Evolutionary conservation across 1,140 invertebrate species (phyloP), one percentile per base, ranked within the genome.

Genomic region (Sminthurides bifidus): DNA sequence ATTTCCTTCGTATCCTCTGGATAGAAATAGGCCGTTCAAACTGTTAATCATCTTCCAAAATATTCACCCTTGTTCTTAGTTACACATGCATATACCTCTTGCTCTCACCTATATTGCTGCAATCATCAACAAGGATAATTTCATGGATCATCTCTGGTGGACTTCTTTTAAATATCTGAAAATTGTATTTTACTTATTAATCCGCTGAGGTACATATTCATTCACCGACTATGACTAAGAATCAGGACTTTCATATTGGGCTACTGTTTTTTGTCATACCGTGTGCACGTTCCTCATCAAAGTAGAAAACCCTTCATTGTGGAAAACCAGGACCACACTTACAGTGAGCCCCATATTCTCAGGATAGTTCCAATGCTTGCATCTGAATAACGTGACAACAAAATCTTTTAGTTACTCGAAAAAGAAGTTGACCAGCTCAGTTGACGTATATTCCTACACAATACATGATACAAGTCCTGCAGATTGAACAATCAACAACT

Each of bases 41-140:
- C 64, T 76, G 75, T n/a, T 64, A 66, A 31, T 75, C 69, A 27
- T 71, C 60, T 61, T 26, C 44, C 19, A 8, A 8, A 50, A 23
- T 50, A 17, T 5, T n/a, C 3, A 23, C 17, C 21, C 6, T 68
- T 50, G 53, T 68, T 69, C 56, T 68, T 68, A 10, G 14, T 37
- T 50, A 26, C n/a, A n/a, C n/a, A n/a, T n/a, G n/a, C n/a, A n/a
- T n/a, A n/a, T n/a, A n/a, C 14, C n/a, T 60, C 58, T n/a, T n/a
- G 10, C n/a, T n/a, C 10, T 50, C 54, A 59, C 64, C 80, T 81
- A 19, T 77, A 71, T 94, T 84, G 63, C 92, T 96, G 71, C 77
- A 96, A 71, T 99, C 95, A 74, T 99, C 95, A 0, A 98, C 94
- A 65, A 99, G 74, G n/a, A 98, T 77, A 66, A 98, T 78, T 78